Evolutionary conservation across 2,797 vertebrate species (phyloP), one percentile per base, ranked within the genome.

Genomic region (Kryptolebias ocellatus): DNA sequence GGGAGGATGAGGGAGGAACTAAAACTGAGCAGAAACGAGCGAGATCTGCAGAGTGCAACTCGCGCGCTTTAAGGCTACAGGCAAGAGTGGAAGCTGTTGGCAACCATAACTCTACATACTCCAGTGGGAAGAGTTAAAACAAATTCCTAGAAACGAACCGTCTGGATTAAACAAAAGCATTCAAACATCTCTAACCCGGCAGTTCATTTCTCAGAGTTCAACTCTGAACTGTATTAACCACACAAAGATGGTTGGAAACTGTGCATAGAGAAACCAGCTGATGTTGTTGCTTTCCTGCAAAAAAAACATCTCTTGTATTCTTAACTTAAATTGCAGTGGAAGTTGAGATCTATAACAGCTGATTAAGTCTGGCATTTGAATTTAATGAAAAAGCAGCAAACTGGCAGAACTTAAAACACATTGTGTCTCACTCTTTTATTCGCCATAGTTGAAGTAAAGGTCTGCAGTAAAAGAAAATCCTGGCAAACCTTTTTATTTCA

Each of bases 31-130:
- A 6, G 59, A 47, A 67, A 67, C 54, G 18, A 54, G 71, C 61
- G 65, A 78, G 74, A 85, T 76, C 60, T 45, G 71, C 61, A 55
- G 67, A 74, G 14, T 63, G 66, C 67, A 72, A 83, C 78, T 79
- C 29, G 11, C 4, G 64, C 39, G 49, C 7, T 58, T 76, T 68
- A 60, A 61, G 54, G 62, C 79, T 72, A 56, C 57, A 71, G 79
- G 80, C 68, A 69, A 79, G 51, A 72, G 74, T 66, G 66, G 54
- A 57, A 73, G 81, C 69, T 75, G 52, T 64, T 81, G 74, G 56
- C 58, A 74, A 59, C 51, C 70, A 44, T 62, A 61, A 53, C 58
- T 73, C 59, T 18, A 10, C 60, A 27, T 2, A 54, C 67, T 80
- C 71, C 55, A 56, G 20, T 62, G 76, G 81, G 70, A 84, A 69